Conservation (phyloP, 2,888 invertebrate genomes). For the Molanna angustata region DNA sequence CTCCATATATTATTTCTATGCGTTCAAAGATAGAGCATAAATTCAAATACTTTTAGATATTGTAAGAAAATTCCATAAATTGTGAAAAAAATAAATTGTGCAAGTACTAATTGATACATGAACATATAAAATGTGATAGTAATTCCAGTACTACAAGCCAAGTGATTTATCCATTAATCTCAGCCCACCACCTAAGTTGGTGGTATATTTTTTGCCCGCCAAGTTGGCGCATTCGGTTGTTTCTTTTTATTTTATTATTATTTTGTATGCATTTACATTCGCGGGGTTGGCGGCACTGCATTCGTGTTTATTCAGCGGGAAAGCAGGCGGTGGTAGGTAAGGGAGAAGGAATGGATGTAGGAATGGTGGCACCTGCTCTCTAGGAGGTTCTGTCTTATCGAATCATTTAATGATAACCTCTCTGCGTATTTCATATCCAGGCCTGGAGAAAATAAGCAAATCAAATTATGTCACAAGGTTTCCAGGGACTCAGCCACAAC, state of each 20-base stretch:
- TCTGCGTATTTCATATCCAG: conserved; percentile 9
- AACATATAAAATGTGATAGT: too few species aligned
- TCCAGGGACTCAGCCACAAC: too few species aligned
- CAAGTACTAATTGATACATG: too few species aligned
- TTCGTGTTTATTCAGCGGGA: conserved; percentile 32
- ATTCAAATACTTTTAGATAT: too few species aligned
- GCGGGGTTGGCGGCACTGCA: conserved; percentile 32
- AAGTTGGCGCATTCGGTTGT: conserved; percentile 23
- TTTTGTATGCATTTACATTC: conserved; percentile 32
- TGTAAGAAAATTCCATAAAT: too few species aligned
- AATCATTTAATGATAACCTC: conserved; percentile 29
- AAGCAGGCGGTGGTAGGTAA: conserved; percentile 10
- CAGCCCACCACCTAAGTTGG: conserved; percentile 31
- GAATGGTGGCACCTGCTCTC: not conserved
- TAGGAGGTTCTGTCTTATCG: conserved; percentile 26
- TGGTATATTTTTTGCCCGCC: conserved; percentile 23
- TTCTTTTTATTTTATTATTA: conserved; percentile 19
- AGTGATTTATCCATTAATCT: too few species aligned
- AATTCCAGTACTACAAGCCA: too few species aligned
- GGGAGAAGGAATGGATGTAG: conserved; percentile 7
- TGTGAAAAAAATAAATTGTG: too few species aligned
- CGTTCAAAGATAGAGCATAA: too few species aligned
- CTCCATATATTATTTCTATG: too few species aligned
- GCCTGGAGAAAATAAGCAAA: conserved; percentile 9
- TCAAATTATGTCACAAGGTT: conserved; percentile 7